Evolutionary conservation across 2,113 vertebrate genomes (phyloP).

Genomic region (Syrrhaptes paradoxus): DNA sequence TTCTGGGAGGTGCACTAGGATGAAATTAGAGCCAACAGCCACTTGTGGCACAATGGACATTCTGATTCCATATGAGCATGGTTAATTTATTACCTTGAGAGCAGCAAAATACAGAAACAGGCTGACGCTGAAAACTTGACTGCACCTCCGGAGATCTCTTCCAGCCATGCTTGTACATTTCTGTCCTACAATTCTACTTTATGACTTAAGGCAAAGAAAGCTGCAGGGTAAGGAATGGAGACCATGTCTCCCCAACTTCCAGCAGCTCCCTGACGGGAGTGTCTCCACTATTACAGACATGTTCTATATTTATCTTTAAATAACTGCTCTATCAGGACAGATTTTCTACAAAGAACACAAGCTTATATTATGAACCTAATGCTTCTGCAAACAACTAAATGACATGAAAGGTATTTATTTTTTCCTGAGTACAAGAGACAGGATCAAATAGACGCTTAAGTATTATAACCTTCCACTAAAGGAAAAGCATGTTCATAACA

Average conservation of each 20-base stretch:
- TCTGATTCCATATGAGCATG: neutral
- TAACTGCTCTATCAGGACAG: neutral
- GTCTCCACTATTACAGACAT: neutral
- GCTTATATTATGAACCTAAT: rapidly evolving
- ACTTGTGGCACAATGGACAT: neutral
- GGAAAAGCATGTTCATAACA: neutral
- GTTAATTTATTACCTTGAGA: neutral
- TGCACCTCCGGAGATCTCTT: neutral
- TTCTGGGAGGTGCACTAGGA: neutral
- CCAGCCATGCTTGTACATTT: neutral
- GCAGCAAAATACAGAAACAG: neutral
- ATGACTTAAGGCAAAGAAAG: neutral
- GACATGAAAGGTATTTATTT: neutral
- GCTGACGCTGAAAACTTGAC: neutral
- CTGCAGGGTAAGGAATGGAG: neutral
- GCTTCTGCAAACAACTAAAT: neutral
- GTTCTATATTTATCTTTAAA: neutral
- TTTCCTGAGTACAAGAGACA: neutral
- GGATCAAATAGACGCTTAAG: neutral
- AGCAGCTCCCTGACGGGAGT: neutral
- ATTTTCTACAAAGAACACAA: neutral
- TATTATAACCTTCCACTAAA: neutral
- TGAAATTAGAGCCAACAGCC: neutral
- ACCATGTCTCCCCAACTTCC: neutral
- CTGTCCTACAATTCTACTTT: neutral